These are phyloP conservation scores for Psittacula derbiana DNA, from an alignment of 2,797 vertebrate genomes.

Conservation along the genomic window DNA sequence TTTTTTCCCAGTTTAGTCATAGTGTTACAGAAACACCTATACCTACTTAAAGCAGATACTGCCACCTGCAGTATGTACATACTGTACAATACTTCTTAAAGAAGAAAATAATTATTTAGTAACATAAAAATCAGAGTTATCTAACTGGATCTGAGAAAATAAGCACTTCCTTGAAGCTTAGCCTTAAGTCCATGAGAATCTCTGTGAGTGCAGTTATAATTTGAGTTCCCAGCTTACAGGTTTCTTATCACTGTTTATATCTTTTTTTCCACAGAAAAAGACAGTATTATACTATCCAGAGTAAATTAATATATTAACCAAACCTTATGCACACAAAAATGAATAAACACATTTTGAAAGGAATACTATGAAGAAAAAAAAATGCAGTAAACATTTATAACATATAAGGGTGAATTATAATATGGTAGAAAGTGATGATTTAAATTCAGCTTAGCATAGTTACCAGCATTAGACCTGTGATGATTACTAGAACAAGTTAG, in stretches of 20 bases:
- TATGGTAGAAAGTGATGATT: constrained; percentile 20
- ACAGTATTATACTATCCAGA: constrained; percentile 25
- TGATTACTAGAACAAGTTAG: constrained; percentile 62
- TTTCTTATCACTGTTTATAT: constrained; percentile 69
- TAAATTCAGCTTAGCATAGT: constrained; percentile 31
- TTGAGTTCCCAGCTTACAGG: not conserved
- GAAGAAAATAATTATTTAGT: constrained; percentile 1
- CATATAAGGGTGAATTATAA: constrained; percentile 32
- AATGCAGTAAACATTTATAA: constrained; percentile 41
- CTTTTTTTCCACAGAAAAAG: constrained; percentile 66
- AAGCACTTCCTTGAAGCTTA: constrained; percentile 18
- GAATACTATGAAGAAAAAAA: constrained; percentile 34
- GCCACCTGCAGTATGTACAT: constrained; percentile 54
- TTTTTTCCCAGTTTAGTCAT: not conserved
- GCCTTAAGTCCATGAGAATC: not conserved
- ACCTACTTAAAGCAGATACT: constrained; percentile 40
- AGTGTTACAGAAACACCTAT: not conserved
- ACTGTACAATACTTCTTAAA: not conserved
- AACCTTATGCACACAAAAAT: constrained; percentile 59
- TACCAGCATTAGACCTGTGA: constrained; percentile 51
- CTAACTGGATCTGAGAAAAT: constrained; percentile 42
- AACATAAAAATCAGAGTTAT: constrained; percentile 13
- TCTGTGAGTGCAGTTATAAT: not conserved
- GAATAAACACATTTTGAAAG: constrained; percentile 58
- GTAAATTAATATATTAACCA: constrained; percentile 62